Evolutionary conservation across 2,888 invertebrate genomes (phyloP), one percentile per base, ranked within the genome.

Genomic region (Hydriomena furcata): DNA sequence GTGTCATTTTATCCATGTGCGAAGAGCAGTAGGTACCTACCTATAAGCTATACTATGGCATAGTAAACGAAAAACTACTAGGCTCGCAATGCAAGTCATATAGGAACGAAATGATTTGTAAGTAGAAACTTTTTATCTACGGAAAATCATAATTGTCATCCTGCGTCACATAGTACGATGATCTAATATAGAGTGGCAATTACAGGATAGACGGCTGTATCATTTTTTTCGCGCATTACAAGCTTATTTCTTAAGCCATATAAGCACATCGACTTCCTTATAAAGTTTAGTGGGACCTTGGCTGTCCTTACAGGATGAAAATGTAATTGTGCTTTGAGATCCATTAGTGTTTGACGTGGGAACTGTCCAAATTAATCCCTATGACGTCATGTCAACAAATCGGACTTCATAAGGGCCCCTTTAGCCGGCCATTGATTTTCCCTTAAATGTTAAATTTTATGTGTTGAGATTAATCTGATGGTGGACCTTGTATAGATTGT

Each of bases 341-440:
- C 66, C 70, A 76, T 82, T 76, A 76, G 62, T 61, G 62, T 65
- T 65, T 83, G 86, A 83, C 84, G 81, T 77, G 66, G 70, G 77
- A 74, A 72, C 68, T 62, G 53, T 64, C 82, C 82, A 76, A 81
- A 84, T 79, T 65, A 71, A 83, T 79, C 73, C 73, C 45, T 65
- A 72, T 84, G 83, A 86, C 85, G 84, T 82, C 74, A 78, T 69
- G 61, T 47, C 5, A 60, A 70, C 60, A 61, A 58, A 74, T 75
- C 62, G 58, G 64, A 57, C 57, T 61, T 64, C 66, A 66, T 64
- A 61, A 69, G 55, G 55, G 64, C 61, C 66, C 67, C 71, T 66
- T 62, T 41, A 54, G 50, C 60, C 61, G 54, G 53, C 53, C 62
- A 56, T 36, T 54, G 51, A 53, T 60, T 64, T 63, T 65, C 61